These are phyloP conservation scores for Idaea dimidiata DNA, from an alignment of 2,888 invertebrate species.

Conservation along the genomic window DNA sequence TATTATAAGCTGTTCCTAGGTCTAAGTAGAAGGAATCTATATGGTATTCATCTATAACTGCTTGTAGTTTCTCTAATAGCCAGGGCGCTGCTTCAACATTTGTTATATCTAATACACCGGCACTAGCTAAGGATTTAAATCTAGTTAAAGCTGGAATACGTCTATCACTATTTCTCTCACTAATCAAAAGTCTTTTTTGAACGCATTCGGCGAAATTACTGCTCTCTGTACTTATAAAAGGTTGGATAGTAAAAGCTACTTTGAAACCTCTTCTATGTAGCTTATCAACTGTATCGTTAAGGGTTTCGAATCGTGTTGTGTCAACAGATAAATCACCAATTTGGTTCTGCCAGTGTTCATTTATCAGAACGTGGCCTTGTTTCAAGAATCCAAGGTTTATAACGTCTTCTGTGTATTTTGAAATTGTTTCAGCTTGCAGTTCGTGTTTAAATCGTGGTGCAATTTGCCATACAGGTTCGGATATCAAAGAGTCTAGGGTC, in stretches of 20 bases:
- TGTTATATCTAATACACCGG: conserved; percentile 93
- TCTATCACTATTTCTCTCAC: conserved; percentile 89
- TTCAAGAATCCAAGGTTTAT: conserved; percentile 88
- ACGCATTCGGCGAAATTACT: conserved; percentile 90
- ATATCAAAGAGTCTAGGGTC: conserved; percentile 87
- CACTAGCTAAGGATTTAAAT: conserved; percentile 90
- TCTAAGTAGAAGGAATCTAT: conserved; percentile 93
- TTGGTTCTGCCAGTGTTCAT: conserved; percentile 91
- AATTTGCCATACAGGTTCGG: conserved; percentile 94
- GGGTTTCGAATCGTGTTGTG: conserved; percentile 86
- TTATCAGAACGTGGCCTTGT: conserved; percentile 89
- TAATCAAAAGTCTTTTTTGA: conserved; percentile 86
- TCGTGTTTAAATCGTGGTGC: conserved; percentile 84
- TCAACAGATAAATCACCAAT: conserved; percentile 95
- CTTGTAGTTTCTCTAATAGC: conserved; percentile 87
- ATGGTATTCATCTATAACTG: conserved; percentile 85
- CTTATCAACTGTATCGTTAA: conserved; percentile 89
- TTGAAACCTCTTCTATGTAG: conserved; percentile 92
- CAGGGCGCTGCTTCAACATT: conserved; percentile 90
- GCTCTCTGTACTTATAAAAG: conserved; percentile 93
- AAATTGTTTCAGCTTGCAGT: conserved; percentile 85
- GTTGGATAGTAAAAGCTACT: conserved; percentile 93
- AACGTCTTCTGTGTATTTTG: conserved; percentile 91
- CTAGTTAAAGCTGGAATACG: conserved; percentile 91
- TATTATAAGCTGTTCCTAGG: conserved; percentile 89